Base-by-base conservation (phyloP, 1,140 invertebrate species). In the Macrobrachium nipponense region DNA sequence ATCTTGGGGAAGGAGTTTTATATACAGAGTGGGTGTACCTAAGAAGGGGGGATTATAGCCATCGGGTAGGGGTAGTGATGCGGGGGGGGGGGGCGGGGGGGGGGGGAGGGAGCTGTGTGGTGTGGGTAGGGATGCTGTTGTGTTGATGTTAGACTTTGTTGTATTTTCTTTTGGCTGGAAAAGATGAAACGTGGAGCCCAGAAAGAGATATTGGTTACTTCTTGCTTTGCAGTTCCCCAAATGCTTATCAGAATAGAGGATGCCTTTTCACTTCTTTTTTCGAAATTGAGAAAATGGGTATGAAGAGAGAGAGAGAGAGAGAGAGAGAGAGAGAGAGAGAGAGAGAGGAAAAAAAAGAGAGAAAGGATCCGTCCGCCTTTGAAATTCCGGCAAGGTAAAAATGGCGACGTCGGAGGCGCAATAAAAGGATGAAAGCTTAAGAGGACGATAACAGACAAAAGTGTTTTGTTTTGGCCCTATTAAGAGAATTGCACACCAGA, bases 381-480 rank as follows among this genome's bases (percentile, higher is more conserved):
- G 83, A 86, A 80, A 80, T 77, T 62, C 76, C 36, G 66, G 51
- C 51, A 51, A 51, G 60, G 68, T 72, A 86, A 86, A 86, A 86
- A 86, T 86, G 75, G 83, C 83, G 64, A 80, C 83, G 77, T 80
- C 66, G 77, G 83, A 86, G 79, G 83, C 60, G 72, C 76, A 80
- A 86, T 79, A 86, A 86, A 86, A 86, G 83, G 83, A 86, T 86
- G 83, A 86, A 86, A 86, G 83, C 83, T 86, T 86, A 75, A 73
- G 77, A 86, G 83, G 80, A 80, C 83, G 83, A 86, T 86, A 86
- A 86, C 79, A 86, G 76, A 83, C 81, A 86, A 79, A 86, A 77
- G 59, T 73, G 83, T 86, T 86, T 86, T 86, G 83, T 86, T 86
- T 86, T 80, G 77, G 76, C 77, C 77, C 83, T 86, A 86, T 86